Evolutionary conservation across 2,888 invertebrate species (phyloP).

Genomic region (Apodemia duryi): DNA sequence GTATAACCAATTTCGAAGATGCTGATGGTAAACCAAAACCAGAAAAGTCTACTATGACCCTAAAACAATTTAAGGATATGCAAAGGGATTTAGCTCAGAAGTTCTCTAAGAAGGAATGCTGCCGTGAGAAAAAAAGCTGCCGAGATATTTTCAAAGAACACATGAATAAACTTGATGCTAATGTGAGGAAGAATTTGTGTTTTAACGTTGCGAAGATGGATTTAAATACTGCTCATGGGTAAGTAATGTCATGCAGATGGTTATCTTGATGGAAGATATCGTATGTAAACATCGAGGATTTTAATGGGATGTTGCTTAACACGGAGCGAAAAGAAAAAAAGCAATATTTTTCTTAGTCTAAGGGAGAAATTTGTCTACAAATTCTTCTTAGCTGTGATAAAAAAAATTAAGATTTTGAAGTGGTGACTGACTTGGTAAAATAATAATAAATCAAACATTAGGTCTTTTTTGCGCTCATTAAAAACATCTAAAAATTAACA

Average conservation of each 20-base stretch:
- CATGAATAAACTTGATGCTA: conserved; percentile 41
- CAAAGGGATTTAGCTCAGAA: conserved; percentile 53
- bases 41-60: conserved; percentile 26
- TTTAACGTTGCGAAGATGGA: conserved; percentile 52
- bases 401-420: no score
- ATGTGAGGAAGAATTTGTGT: conserved; percentile 47
- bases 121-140: conserved; percentile 41
- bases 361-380: no score
- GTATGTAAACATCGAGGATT: no score
- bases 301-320: no score
- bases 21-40: conserved; percentile 23
- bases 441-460: no score
- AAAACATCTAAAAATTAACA: no score
- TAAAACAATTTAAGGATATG: conserved; percentile 58
- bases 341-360: no score
- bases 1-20: conserved; percentile 27
- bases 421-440: no score
- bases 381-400: no score
- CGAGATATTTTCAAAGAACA: conserved; percentile 52
- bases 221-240: conserved; percentile 53
- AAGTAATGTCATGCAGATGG: conserved; percentile 17
- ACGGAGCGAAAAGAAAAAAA: no score
- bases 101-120: conserved; percentile 59
- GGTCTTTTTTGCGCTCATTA: no score
- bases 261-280: no score